Conservation (phyloP, 2,113 vertebrate genomes). For the Meleagris gallopavo region DNA sequence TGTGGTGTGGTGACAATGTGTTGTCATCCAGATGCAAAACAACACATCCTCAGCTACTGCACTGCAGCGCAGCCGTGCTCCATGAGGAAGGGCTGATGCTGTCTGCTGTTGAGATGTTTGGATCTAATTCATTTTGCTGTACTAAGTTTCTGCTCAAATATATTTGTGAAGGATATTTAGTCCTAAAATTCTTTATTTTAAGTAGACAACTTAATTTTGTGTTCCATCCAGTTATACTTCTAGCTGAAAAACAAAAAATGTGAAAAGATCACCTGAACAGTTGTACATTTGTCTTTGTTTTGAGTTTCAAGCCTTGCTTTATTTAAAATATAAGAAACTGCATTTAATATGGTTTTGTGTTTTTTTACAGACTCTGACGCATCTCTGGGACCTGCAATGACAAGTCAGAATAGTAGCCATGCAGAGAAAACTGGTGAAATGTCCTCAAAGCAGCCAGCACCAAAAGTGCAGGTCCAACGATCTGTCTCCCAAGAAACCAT, state of each 20-base stretch:
- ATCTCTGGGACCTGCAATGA: constrained; percentile 90
- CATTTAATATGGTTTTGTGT: neutral
- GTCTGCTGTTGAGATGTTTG: neutral
- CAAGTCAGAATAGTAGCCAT: constrained; percentile 91
- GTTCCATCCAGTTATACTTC: neutral
- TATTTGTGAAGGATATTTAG: neutral
- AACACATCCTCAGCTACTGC: neutral
- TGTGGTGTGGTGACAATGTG: fast-evolving
- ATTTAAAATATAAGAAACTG: neutral
- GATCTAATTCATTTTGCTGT: neutral
- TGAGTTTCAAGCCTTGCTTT: neutral
- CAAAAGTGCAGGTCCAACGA: constrained; percentile 96
- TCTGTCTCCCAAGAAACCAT: constrained; percentile 95
- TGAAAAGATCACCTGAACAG: neutral
- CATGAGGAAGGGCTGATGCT: neutral
- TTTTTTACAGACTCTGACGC: constrained; percentile 82
- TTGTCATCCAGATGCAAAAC: neutral
- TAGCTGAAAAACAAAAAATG: neutral
- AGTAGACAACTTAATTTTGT: neutral
- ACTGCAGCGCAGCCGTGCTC: fast-evolving
- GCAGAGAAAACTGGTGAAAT: constrained; percentile 84
- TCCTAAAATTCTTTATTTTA: neutral
- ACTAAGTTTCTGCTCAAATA: neutral
- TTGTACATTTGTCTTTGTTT: neutral
- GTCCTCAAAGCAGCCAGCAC: constrained; percentile 84